phyloP scores from a whole-genome alignment of 2,888 invertebrate species.

The Tachina lurida region DNA sequence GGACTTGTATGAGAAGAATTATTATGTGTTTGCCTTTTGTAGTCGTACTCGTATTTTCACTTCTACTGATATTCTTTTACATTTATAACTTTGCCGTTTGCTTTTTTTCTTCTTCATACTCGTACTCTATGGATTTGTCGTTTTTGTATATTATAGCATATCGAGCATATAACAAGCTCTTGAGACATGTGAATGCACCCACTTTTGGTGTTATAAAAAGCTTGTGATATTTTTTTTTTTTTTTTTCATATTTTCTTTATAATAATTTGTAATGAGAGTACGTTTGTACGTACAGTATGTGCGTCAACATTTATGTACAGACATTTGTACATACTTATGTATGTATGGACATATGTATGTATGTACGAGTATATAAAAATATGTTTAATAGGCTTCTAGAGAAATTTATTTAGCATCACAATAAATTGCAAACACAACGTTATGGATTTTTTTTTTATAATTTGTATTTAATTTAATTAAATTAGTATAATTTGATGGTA shows the following conservation, averaged over 20 bases:
- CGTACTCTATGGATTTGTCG: constrained; percentile 41
- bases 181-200: constrained; percentile 82
- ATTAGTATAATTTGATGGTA: constrained; percentile 25
- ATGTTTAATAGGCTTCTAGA: constrained; percentile 55
- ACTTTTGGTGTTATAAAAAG: constrained; percentile 76
- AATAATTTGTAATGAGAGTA: constrained; percentile 30
- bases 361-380: constrained; percentile 23
- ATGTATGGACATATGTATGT: neutral
- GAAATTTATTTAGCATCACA: constrained; percentile 37
- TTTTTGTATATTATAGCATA: constrained; percentile 71
- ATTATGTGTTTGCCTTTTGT: constrained; percentile 31
- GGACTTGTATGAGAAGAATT: constrained; percentile 21
- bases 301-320: constrained; percentile 18
- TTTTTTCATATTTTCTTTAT: constrained; percentile 31
- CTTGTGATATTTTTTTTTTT: constrained; percentile 33
- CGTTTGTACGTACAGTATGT: neutral
- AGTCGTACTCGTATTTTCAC: neutral
- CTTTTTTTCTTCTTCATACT: constrained; percentile 52
- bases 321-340: constrained; percentile 8
- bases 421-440: constrained; percentile 45
- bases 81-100: constrained; percentile 46
- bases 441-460: constrained; percentile 41
- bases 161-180: constrained; percentile 82
- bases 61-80: constrained; percentile 28
- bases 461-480: constrained; percentile 41